These are phyloP conservation scores for Lordiphosa collinella DNA, from an alignment of 1,140 invertebrate species.

Conservation along the genomic window DNA sequence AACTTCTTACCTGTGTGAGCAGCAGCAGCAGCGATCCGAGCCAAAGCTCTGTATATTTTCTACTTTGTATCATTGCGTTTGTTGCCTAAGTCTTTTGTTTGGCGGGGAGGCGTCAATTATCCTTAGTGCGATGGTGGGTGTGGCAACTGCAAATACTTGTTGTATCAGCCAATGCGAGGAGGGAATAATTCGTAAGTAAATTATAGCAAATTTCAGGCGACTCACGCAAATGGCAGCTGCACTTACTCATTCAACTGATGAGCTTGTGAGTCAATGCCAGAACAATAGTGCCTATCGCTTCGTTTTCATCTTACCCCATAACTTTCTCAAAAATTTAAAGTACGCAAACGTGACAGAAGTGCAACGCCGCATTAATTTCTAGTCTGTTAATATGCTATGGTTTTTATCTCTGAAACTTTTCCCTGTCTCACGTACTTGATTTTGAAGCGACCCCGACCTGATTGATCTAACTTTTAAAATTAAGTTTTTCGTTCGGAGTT, in stretches of 20 bases:
- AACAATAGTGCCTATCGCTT: conserved; percentile 13
- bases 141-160: conserved; percentile 51
- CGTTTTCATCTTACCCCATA: conserved; percentile 37
- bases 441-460: conserved; percentile 54
- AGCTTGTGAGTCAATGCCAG: conserved; percentile 47
- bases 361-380: conserved; percentile 42
- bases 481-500: not conserved
- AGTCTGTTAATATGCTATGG: conserved; percentile 65
- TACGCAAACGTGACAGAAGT: conserved; percentile 59
- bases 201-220: conserved; percentile 61
- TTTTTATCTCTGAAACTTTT: conserved; percentile 32
- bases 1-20: conserved; percentile 55
- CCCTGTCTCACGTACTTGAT: conserved; percentile 56
- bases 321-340: conserved; percentile 67
- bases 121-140: conserved; percentile 2
- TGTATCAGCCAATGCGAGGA: conserved; percentile 43
- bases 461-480: conserved; percentile 33
- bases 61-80: conserved; percentile 46
- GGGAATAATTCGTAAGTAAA: conserved; percentile 37
- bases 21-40: conserved; percentile 37
- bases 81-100: conserved; percentile 61
- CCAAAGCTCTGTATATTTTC: conserved; percentile 23
- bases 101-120: conserved; percentile 6
- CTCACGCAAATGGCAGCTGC: conserved; percentile 47
- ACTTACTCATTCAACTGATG: conserved; percentile 45